A percentile compares a stretch with the other conserved stretches of the same genome.
Conservation (phyloP, 1,140 invertebrate species). For the Drosophila kepulauana region DNA sequence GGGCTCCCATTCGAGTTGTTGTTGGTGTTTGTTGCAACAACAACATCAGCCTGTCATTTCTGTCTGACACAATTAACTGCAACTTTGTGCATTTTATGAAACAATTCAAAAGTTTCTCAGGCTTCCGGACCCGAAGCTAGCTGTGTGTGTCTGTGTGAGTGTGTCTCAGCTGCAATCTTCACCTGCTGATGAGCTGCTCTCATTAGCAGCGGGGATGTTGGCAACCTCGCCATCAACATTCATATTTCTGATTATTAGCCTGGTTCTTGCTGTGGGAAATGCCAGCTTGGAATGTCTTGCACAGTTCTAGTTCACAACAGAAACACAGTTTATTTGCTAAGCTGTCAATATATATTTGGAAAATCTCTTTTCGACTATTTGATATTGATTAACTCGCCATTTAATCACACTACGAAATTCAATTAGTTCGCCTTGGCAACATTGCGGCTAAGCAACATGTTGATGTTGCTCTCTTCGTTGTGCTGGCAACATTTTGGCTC, state of each 20-base stretch:
- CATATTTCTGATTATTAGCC: constrained; percentile 77
- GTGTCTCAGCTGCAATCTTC: not conserved
- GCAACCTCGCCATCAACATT: constrained; percentile 29
- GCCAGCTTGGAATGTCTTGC: constrained; percentile 3
- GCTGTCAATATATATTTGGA: not conserved
- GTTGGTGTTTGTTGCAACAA: too few relatives aligned
- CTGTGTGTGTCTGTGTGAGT: not conserved
- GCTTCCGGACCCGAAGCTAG: constrained; percentile 53
- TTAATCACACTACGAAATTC: not conserved
- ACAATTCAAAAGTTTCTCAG: constrained; percentile 83
- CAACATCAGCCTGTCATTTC: constrained; percentile 52
- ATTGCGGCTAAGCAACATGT: constrained; percentile 24
- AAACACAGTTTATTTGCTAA: constrained; percentile 4
- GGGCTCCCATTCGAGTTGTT: not conserved
- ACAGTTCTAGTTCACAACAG: constrained; percentile 7
- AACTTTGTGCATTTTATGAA: constrained; percentile 81
- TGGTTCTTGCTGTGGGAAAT: constrained; percentile 71
- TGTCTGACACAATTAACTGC: constrained; percentile 77
- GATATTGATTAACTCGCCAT: not conserved
- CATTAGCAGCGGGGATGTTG: constrained; percentile 56
- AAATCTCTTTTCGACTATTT: not conserved
- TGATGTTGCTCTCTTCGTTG: constrained; percentile 12
- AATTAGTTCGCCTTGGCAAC: constrained; percentile 29
- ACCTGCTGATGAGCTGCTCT: constrained; percentile 51
- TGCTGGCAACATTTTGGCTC: constrained; percentile 52